phyloP scores from a whole-genome alignment of 2,797 vertebrate genomes.

The Rhynchotus rufescens region DNA sequence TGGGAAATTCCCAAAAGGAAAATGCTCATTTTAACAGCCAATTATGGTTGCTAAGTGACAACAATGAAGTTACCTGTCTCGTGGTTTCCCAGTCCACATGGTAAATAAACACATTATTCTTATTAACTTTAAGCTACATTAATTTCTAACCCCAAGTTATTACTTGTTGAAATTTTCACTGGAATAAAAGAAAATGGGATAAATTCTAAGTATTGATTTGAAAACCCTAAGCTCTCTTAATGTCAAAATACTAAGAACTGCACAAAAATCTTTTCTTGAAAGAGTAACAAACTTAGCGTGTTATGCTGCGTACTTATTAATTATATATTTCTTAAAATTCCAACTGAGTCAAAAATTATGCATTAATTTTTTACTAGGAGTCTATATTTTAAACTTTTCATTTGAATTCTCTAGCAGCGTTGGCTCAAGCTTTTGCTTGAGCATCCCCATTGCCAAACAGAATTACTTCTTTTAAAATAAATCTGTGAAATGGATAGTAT shows the following conservation, averaged over 20 bases:
- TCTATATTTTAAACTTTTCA: background rate
- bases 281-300: background rate
- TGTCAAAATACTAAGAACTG: background rate
- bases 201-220: background rate
- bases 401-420: background rate
- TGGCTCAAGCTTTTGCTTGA: background rate
- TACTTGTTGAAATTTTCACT: background rate
- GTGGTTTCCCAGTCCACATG: background rate
- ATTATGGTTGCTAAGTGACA: slow-evolving; percentile 4
- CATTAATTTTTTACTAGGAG: background rate
- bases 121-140: background rate
- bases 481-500: background rate
- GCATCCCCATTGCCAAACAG: background rate
- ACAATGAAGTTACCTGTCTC: slow-evolving; percentile 2
- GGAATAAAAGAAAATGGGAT: background rate
- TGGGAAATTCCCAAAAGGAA: background rate
- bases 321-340: background rate
- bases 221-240: background rate
- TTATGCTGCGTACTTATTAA: background rate
- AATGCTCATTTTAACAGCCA: background rate
- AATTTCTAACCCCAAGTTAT: background rate
- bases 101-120: slow-evolving; percentile 32
- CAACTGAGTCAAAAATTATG: background rate
- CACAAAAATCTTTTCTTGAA: background rate
- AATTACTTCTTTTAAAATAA: background rate